Evolutionary conservation across 2,113 vertebrate species (phyloP).

Genomic region (Channa maculata): DNA sequence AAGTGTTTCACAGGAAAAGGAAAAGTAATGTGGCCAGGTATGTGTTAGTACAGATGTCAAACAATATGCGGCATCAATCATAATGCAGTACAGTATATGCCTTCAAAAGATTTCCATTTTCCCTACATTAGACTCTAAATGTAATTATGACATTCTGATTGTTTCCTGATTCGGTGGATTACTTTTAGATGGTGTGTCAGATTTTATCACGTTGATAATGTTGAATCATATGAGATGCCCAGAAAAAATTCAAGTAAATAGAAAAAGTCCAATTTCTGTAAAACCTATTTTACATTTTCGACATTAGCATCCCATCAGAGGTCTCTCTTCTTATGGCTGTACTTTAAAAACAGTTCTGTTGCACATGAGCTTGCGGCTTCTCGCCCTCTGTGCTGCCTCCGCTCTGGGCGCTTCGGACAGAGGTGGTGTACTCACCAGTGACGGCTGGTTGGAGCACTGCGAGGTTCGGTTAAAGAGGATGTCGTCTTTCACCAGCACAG

Average conservation of each 20-base stretch:
- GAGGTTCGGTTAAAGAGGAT: constrained; percentile 85
- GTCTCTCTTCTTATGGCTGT: background rate
- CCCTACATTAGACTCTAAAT: background rate
- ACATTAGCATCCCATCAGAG: background rate
- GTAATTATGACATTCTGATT: too few species aligned
- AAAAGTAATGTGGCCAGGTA: too few species aligned
- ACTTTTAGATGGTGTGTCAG: too few species aligned
- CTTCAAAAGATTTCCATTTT: too few species aligned
- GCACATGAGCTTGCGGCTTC: background rate
- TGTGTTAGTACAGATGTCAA: too few species aligned
- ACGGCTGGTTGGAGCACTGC: constrained; percentile 72
- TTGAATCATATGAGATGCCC: background rate
- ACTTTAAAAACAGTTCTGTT: too few species aligned
- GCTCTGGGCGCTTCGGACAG: background rate
- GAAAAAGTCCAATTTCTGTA: background rate
- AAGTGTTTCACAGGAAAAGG: too few species aligned
- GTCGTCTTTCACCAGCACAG: constrained; percentile 90
- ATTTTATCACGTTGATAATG: background rate
- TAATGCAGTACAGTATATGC: too few species aligned
- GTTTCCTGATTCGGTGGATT: too few species aligned
- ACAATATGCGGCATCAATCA: too few species aligned
- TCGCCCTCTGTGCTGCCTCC: too few species aligned
- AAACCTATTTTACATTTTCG: background rate
- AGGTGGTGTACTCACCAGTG: constrained; percentile 72
- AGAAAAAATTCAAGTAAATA: background rate